Conservation (phyloP, 2,113 vertebrate genomes). For the Oncorhynchus nerka region DNA sequence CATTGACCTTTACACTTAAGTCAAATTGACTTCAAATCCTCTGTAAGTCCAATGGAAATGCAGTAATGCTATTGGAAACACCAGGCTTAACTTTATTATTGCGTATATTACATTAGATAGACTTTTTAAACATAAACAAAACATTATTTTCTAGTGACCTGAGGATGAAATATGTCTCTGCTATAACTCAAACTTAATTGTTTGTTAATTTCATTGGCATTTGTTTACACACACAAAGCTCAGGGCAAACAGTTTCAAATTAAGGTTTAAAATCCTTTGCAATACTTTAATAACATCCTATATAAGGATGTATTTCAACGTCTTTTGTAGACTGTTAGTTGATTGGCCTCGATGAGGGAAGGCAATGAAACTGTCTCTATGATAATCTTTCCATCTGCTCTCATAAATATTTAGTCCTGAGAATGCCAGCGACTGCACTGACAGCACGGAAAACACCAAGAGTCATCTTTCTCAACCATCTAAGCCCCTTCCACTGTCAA, state of each 20-base stretch:
- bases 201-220: background rate
- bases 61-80: background rate
- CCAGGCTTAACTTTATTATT: background rate
- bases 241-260: too few relatives aligned
- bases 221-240: background rate
- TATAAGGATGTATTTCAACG: background rate
- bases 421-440: background rate
- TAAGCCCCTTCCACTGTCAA: background rate
- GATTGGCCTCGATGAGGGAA: background rate
- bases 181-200: too few relatives aligned
- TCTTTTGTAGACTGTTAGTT: background rate
- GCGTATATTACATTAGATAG: background rate
- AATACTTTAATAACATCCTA: background rate
- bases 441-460: background rate
- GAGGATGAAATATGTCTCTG: too few relatives aligned
- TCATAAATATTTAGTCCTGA: background rate
- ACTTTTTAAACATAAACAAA: too few relatives aligned
- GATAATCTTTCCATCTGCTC: background rate
- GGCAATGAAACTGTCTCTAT: background rate
- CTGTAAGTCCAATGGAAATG: background rate
- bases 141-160: too few relatives aligned
- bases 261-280: background rate
- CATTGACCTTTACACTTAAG: background rate
- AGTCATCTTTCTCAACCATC: background rate
- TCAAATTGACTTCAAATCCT: background rate